These are phyloP conservation scores for Elmis aenea DNA, from an alignment of 2,888 invertebrate species.

Conservation along the genomic window DNA sequence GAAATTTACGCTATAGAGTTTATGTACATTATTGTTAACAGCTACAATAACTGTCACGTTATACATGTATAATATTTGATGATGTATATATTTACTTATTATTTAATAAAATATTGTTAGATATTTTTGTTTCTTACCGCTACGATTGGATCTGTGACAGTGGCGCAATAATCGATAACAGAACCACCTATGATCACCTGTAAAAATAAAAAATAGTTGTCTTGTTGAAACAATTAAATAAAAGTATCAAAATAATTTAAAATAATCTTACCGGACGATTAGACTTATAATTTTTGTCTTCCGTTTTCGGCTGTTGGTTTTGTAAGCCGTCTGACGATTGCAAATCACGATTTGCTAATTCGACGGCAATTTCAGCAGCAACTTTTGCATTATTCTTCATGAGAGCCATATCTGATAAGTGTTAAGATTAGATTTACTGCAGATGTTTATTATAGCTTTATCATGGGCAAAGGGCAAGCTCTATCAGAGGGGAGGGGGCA, in stretches of 20 bases:
- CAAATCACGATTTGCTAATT: conserved; percentile 53
- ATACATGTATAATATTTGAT: too few relatives aligned
- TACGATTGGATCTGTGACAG: conserved; percentile 56
- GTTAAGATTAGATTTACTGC: too few relatives aligned
- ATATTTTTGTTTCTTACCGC: conserved; percentile 54
- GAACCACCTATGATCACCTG: conserved; percentile 75
- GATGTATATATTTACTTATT: background rate
- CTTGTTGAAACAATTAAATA: too few relatives aligned
- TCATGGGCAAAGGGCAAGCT: too few relatives aligned
- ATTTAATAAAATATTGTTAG: background rate
- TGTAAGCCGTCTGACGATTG: too few relatives aligned
- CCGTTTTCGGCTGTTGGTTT: too few relatives aligned
- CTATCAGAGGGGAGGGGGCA: too few relatives aligned
- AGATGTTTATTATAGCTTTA: too few relatives aligned
- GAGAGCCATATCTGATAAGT: conserved; percentile 71
- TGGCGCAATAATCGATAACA: conserved; percentile 67
- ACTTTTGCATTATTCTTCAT: conserved; percentile 89
- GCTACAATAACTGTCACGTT: conserved; percentile 22
- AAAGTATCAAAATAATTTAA: too few relatives aligned
- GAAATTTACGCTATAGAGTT: conserved; percentile 20
- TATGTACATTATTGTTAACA: conserved; percentile 20
- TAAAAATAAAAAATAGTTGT: too few relatives aligned
- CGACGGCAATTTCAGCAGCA: conserved; percentile 74
- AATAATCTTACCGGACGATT: too few relatives aligned
- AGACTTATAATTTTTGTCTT: too few relatives aligned